Evolutionary conservation across 2,797 vertebrate species (phyloP).

Genomic region (Intellagama lesueurii): DNA sequence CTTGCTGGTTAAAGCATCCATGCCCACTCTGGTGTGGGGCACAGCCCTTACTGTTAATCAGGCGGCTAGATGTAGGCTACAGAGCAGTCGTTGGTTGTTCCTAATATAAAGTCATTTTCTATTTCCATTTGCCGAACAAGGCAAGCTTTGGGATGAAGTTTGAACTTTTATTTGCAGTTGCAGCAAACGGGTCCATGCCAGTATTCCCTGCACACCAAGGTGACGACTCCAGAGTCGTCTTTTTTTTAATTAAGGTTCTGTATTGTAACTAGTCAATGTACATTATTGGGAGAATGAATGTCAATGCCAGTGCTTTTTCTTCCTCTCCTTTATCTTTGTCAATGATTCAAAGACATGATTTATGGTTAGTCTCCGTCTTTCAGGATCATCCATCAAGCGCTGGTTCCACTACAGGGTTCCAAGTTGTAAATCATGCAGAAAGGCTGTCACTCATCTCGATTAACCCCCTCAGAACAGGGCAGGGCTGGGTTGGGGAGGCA

Average conservation of each 20-base stretch:
- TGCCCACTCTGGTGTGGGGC: background rate
- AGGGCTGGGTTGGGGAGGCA: conserved; percentile 42
- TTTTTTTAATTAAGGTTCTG: conserved; percentile 99
- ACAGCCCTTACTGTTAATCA: background rate
- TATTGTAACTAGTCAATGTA: conserved; percentile 99
- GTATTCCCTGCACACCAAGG: conserved; percentile 62
- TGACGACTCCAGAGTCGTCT: conserved; percentile 76
- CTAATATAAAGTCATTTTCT: background rate
- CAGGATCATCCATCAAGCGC: conserved; percentile 99
- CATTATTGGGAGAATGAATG: conserved; percentile 99
- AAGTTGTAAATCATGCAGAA: conserved; percentile 99
- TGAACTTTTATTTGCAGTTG: conserved; percentile 69
- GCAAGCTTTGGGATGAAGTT: conserved; percentile 34
- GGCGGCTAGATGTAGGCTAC: background rate
- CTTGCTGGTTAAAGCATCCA: background rate
- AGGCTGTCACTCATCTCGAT: conserved; percentile 99
- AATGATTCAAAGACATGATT: conserved; percentile 99
- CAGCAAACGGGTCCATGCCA: conserved; percentile 47
- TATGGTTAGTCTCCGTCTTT: conserved; percentile 99
- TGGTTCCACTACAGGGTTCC: conserved; percentile 96
- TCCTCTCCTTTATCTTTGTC: conserved; percentile 99
- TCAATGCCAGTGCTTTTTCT: conserved; percentile 98
- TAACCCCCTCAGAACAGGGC: conserved; percentile 90
- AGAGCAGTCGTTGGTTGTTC: background rate
- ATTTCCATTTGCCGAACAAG: conserved; percentile 18